Conservation (phyloP, 1,140 invertebrate species). For the Paraescarpia echinospica region DNA sequence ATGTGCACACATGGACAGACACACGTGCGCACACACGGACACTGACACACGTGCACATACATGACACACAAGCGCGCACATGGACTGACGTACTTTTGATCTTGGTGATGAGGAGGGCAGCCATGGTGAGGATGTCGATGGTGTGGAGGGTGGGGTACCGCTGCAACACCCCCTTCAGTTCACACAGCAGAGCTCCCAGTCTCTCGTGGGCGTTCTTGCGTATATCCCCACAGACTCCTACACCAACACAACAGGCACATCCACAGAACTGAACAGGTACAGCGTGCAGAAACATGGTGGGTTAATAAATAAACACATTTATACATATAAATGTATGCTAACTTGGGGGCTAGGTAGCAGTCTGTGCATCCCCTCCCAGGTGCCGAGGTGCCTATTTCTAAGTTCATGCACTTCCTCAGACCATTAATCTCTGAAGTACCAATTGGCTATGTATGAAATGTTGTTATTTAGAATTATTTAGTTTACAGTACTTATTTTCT, state of each 20-base stretch:
- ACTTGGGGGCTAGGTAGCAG: too few species aligned
- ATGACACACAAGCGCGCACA: not conserved
- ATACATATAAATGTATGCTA: too few species aligned
- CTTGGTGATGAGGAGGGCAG: constrained; percentile 60
- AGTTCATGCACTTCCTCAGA: too few species aligned
- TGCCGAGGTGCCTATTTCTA: too few species aligned
- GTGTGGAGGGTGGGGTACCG: constrained; percentile 62
- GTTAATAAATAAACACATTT: not conserved
- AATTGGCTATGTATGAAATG: too few species aligned
- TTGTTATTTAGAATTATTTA: too few species aligned
- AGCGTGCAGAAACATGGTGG: too few species aligned
- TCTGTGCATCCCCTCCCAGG: too few species aligned
- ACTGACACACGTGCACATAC: not conserved
- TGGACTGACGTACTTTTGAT: constrained; percentile 60
- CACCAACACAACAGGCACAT: not conserved
- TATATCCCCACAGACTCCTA: constrained; percentile 48
- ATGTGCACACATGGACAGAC: not conserved
- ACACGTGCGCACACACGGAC: too few species aligned
- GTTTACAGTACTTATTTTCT: too few species aligned
- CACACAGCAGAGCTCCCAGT: constrained; percentile 62
- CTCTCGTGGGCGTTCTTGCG: constrained; percentile 60
- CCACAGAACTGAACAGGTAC: too few species aligned
- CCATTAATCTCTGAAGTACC: too few species aligned
- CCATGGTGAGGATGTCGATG: constrained; percentile 61
- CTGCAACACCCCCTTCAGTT: constrained; percentile 61